Evolutionary conservation across 1,140 invertebrate species (phyloP).

Genomic region (Dinoponera quadriceps): DNA sequence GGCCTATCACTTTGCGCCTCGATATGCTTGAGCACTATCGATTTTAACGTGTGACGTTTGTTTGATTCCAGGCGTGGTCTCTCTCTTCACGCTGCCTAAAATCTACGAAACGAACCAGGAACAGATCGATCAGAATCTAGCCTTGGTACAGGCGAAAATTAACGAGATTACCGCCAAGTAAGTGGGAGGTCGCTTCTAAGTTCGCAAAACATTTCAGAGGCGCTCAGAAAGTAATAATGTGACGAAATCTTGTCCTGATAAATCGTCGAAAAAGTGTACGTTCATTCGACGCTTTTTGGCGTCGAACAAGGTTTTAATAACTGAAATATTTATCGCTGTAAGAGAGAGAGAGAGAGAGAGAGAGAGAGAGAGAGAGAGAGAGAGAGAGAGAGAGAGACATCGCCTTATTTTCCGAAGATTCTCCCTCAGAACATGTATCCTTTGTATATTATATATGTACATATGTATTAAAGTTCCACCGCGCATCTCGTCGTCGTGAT

Average conservation of each 20-base stretch:
- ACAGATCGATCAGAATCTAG: constrained; percentile 97
- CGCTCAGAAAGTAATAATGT: neutral
- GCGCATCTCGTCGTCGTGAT: neutral
- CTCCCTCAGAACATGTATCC: no score
- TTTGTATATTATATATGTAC: no score
- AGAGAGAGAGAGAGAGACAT: neutral
- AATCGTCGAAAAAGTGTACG: no score
- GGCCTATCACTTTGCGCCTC: neutral
- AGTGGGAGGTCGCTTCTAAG: constrained; percentile 80
- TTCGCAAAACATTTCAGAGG: neutral
- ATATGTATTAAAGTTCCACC: no score
- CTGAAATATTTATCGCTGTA: no score
- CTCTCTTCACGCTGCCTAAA: constrained; percentile 98
- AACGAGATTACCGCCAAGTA: constrained; percentile 95
- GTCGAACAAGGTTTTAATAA: no score
- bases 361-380: neutral
- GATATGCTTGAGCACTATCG: neutral
- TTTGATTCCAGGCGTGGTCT: constrained; percentile 92
- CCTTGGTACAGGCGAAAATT: constrained; percentile 94
- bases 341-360: neutral
- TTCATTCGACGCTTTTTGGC: no score
- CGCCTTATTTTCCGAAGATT: no score
- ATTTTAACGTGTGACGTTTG: constrained; percentile 69
- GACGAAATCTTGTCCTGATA: no score
- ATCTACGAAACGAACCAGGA: constrained; percentile 99